Base-by-base conservation (phyloP, 2,888 invertebrate species). In the Chymomyza fuscimana region DNA sequence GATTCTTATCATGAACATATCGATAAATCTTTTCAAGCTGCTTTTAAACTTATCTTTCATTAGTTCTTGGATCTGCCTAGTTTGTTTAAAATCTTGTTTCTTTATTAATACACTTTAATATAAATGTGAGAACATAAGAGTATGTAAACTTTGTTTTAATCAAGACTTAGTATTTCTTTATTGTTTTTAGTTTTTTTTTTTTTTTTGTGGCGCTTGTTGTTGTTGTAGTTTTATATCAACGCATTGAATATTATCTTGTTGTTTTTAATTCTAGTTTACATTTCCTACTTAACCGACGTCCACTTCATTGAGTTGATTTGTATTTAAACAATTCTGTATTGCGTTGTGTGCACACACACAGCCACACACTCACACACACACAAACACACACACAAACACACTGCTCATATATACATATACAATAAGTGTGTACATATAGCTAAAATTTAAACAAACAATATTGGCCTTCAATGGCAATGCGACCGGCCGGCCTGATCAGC, bases 231-330 rank as follows among this genome's bases (percentile, higher is more conserved):
- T 56, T 68, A 46, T 29, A 50, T n/a, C 51, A 29, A 10, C 40
- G 32, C 15, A 16, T 40, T 46, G 40, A 29, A 54, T 72, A 77
- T 69, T 63, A 72, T 67, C 60, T 68, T 74, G 36, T 67, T 79
- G 68, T 64, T 77, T 52, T 77, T 72, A 69, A 69, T 75, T 78
- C 77, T 80, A 80, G 87, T 78, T 87, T 83, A 83, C 87, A 83
- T 83, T 83, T 83, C 83, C 83, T 87, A 83, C 87, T 87, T 79
- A 80, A 70, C 80, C 32, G 16, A 32, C 58, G 58, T 78, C 76
- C 80, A 77, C 82, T 81, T 82, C 73, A 80, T 77, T 85, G 79
- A 77, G 83, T 82, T 83, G 85, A 83, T 83, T 86, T 83, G 82
- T 74, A 79, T 70, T 78, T 76, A 64, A 79, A 65, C 77, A 79